phyloP scores from a whole-genome alignment of 1,140 invertebrate genomes.

The Drosophila bocqueti region DNA sequence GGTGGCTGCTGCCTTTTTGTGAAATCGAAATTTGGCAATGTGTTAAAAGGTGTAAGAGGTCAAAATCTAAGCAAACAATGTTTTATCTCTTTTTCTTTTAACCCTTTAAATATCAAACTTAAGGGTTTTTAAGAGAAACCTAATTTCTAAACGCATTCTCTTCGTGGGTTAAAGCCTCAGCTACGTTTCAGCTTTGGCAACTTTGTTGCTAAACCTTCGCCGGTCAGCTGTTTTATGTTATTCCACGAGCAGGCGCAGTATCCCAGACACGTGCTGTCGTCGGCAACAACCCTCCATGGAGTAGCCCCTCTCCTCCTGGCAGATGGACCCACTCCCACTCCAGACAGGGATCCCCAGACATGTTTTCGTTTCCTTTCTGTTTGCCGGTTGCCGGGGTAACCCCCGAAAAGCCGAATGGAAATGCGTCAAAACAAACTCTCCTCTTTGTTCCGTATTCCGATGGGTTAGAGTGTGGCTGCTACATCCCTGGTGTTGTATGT shows the following conservation, averaged over 20 bases:
- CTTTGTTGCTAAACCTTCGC: constrained; percentile 16
- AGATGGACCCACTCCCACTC: background rate
- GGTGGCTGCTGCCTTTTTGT: background rate
- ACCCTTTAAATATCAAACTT: background rate
- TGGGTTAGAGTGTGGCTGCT: constrained; percentile 11
- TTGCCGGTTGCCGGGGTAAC: constrained; percentile 68
- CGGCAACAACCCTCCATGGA: constrained; percentile 33
- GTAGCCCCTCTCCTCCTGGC: background rate
- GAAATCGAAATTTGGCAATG: constrained; percentile 28
- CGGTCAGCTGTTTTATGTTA: constrained; percentile 50
- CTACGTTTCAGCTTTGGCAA: constrained; percentile 32
- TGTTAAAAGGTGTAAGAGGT: too few relatives aligned
- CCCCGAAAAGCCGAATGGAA: constrained; percentile 47
- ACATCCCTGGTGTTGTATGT: background rate
- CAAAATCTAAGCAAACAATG: background rate
- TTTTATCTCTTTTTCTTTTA: background rate
- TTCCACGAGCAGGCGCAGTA: constrained; percentile 66
- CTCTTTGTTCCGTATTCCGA: constrained; percentile 57
- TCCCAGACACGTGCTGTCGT: constrained; percentile 50
- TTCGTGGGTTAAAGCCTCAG: constrained; percentile 13
- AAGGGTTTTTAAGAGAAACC: background rate
- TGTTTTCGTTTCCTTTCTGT: constrained; percentile 55
- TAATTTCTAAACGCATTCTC: background rate
- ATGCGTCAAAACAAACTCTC: constrained; percentile 72
- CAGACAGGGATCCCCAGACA: constrained; percentile 48